These are phyloP conservation scores for Pterophyllum scalare DNA, from an alignment of 2,113 vertebrate genomes.

Conservation along the genomic window DNA sequence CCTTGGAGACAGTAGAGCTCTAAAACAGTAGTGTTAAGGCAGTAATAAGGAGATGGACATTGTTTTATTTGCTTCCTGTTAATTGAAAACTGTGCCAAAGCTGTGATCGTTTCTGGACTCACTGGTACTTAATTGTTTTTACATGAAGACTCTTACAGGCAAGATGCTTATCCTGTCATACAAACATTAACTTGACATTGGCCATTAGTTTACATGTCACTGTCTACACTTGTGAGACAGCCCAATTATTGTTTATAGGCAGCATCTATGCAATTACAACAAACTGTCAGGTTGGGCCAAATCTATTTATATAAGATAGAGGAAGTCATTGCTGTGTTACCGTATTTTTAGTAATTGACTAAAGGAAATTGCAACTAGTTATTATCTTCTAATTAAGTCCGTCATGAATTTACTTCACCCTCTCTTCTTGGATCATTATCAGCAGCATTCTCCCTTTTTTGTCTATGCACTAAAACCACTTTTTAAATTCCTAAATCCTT, in stretches of 20 bases:
- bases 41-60: conserved; percentile 13
- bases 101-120: conserved; percentile 41
- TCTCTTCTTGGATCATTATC: conserved; percentile 11
- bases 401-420: background rate
- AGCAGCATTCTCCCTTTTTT: background rate
- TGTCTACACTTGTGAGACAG: conserved; percentile 2
- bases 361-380: conserved; percentile 55
- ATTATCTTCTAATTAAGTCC: conserved; percentile 59
- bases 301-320: conserved; percentile 38
- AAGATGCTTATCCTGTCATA: conserved; percentile 56
- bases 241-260: conserved; percentile 36
- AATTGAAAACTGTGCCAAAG: conserved; percentile 57
- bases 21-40: conserved; percentile 31
- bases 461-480: background rate
- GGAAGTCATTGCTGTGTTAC: conserved; percentile 50
- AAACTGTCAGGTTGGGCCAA: conserved; percentile 27
- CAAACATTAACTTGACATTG: conserved; percentile 41
- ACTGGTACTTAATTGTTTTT: conserved; percentile 48
- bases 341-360: conserved; percentile 53
- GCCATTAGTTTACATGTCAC: conserved; percentile 6
- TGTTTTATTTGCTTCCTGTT: conserved; percentile 38
- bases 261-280: conserved; percentile 43
- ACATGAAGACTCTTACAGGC: conserved; percentile 43
- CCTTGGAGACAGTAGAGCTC: conserved; percentile 67
- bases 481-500: conserved; percentile 8